Evolutionary conservation across 2,888 invertebrate species (phyloP).

Genomic region (Prionchulus punctatus): DNA sequence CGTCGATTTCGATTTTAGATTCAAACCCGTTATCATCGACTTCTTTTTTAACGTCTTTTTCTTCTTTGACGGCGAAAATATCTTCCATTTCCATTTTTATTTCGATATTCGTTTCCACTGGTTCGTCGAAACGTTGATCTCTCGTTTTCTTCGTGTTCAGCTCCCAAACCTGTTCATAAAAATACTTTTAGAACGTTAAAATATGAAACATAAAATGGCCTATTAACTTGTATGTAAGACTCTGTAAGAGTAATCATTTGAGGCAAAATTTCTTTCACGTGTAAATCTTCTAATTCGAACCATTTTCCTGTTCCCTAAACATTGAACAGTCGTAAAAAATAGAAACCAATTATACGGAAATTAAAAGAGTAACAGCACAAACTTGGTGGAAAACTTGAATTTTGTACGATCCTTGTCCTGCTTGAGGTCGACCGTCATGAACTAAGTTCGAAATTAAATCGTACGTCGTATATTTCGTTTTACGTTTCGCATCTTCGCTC

Average conservation of each 20-base stretch:
- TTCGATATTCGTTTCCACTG: background rate
- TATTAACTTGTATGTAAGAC: slow-evolving; percentile 73
- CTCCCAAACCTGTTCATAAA: slow-evolving; percentile 21
- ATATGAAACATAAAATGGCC: background rate
- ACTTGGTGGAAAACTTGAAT: slow-evolving; percentile 73
- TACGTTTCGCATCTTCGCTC: slow-evolving; percentile 51
- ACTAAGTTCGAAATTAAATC: slow-evolving; percentile 97
- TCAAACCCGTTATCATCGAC: background rate
- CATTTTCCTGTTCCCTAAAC: slow-evolving; percentile 57
- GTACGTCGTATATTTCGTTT: slow-evolving; percentile 65
- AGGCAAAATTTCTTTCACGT: slow-evolving; percentile 90
- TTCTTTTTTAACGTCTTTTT: background rate
- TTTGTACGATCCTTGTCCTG: slow-evolving; percentile 72
- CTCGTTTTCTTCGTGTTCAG: slow-evolving; percentile 26
- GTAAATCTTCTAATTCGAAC: slow-evolving; percentile 83
- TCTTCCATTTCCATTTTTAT: background rate
- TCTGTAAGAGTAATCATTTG: slow-evolving; percentile 99
- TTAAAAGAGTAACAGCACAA: slow-evolving; percentile 7
- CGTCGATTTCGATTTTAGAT: no score
- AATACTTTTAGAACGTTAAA: background rate
- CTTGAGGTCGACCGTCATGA: slow-evolving; percentile 79
- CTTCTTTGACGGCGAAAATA: background rate
- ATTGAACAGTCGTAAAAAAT: slow-evolving; percentile 2
- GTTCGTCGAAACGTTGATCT: slow-evolving; percentile 15
- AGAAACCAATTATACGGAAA: background rate